Base-by-base conservation (phyloP, 2,797 vertebrate genomes). In the Eptatretus atami region DNA sequence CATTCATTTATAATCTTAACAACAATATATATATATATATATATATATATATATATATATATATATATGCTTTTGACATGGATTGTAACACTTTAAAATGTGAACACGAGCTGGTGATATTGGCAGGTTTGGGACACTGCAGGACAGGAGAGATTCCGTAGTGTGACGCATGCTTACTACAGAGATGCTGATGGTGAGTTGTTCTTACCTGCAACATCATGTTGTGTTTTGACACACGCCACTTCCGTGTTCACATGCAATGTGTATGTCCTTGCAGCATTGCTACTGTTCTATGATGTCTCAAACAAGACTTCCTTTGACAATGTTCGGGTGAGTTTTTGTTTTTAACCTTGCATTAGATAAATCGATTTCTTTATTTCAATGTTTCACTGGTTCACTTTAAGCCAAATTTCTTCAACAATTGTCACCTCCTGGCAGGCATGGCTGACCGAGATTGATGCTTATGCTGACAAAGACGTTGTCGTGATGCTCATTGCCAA, bases 401-500 rank as follows among this genome's bases (percentile, higher is more conserved):
- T 4, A 44, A 44, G 6, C 31, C 31, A 44, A 44, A 44, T 44
- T 44, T 44, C 31, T 44, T 44, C 31, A 44, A 44, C 31, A 44
- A 44, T 44, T 44, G 4, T 44, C 31, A 44, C 31, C 31, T 44
- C 31, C 31, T 44, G 67, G 6, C 24, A 61, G 57, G 15, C 57
- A n/a, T 61, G 57, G 57, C 57, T 61, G 57, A 61, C 57, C 15
- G 57, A 61, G 57, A 24, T 61, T 10, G 15, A 61, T n/a, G 24
- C 15, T 61, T 61, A n/a, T 61, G 57, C 57, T n/a, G 57, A 61
- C 57, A 61, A 12, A n/a, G 24, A 61, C 57, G 10, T 61, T n/a
- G 57, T 61, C 57, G 15, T 61, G 57, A 61, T 61, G 57, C 57
- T 61, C 57, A 61, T 61, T 24, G 57, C 15, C 57, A 61, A 61